These are phyloP conservation scores for Murina feae DNA, from an alignment of 2,113 vertebrate genomes.

Conservation along the genomic window DNA sequence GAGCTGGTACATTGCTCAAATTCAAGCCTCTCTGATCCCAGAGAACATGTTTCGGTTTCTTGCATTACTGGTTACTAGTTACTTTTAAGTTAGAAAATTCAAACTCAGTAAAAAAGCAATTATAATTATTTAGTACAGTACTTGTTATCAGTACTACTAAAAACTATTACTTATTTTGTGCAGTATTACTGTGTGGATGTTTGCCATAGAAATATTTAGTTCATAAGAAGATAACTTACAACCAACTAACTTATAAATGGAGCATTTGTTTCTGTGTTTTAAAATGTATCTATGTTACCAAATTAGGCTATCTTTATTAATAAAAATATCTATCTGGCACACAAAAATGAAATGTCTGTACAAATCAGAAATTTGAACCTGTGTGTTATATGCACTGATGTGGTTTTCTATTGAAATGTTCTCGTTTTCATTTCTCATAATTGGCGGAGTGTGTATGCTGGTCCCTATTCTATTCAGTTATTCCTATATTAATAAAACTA, in stretches of 20 bases:
- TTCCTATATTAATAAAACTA: slow-evolving; percentile 1
- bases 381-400: not conserved
- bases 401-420: not conserved
- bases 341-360: not conserved
- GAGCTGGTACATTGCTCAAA: not conserved
- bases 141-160: not conserved
- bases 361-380: not conserved
- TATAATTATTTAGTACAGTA: not conserved
- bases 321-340: not conserved
- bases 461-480: not conserved
- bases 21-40: not conserved
- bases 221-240: not conserved
- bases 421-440: not conserved
- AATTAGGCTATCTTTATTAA: not conserved
- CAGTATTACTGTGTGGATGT: not conserved
- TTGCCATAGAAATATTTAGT: not conserved
- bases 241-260: not conserved
- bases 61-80: not conserved
- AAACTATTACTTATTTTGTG: not conserved
- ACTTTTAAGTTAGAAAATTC: not conserved
- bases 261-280: not conserved
- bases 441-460: not conserved
- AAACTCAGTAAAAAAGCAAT: not conserved
- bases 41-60: not conserved
- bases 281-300: not conserved